Evolutionary conservation across 2,888 invertebrate species (phyloP).

Genomic region (Perdita meconis): DNA sequence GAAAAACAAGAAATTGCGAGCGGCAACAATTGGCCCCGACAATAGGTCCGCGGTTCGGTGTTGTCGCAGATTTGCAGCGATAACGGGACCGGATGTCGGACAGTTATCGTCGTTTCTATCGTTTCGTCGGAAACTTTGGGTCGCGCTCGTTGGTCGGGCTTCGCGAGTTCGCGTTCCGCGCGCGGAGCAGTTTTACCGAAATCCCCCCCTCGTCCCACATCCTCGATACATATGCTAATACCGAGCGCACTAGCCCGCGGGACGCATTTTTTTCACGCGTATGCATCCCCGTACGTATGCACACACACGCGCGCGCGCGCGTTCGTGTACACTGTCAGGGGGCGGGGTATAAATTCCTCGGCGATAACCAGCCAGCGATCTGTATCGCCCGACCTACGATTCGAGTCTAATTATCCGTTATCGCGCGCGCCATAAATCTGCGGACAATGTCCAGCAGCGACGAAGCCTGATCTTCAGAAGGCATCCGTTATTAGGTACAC

Average conservation of each 20-base stretch:
- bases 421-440: slow-evolving; percentile 40
- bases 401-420: slow-evolving; percentile 59
- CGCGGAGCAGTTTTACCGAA: slow-evolving; percentile 21
- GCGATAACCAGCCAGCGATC: slow-evolving; percentile 41
- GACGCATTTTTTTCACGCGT: slow-evolving; percentile 10
- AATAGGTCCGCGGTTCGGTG: slow-evolving; percentile 28
- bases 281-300: neutral
- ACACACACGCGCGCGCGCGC: neutral
- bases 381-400: slow-evolving; percentile 31
- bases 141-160: slow-evolving; percentile 13
- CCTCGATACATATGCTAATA: slow-evolving; percentile 26
- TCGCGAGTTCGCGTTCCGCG: slow-evolving; percentile 6
- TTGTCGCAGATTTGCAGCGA: slow-evolving; percentile 43
- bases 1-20: slow-evolving; percentile 42
- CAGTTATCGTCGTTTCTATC: slow-evolving; percentile 34
- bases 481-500: slow-evolving; percentile 56
- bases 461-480: slow-evolving; percentile 53
- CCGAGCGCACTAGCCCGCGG: neutral
- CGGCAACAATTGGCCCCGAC: slow-evolving; percentile 40
- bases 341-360: slow-evolving; percentile 1
- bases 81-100: slow-evolving; percentile 42
- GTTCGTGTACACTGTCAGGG: too few relatives aligned
- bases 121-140: slow-evolving; percentile 19
- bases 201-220: slow-evolving; percentile 7
- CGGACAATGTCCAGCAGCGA: slow-evolving; percentile 52